A percentile compares a stretch with the other conserved stretches of the same genome.
Evolutionary conservation across 1,140 invertebrate genomes (phyloP).

Genomic region (Radopholus similis): DNA sequence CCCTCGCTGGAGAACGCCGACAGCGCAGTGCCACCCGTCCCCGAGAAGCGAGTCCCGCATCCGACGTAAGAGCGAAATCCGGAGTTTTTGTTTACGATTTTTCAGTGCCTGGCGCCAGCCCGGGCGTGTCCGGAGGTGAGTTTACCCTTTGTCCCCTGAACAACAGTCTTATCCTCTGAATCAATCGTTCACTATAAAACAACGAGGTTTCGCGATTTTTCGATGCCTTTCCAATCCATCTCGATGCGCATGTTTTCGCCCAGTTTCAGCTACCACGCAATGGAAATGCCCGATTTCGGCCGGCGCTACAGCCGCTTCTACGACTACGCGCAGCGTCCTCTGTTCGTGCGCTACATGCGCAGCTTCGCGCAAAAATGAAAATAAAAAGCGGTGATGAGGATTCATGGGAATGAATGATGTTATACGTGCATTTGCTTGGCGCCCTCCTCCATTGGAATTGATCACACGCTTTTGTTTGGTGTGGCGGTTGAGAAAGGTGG

Average conservation of each 20-base stretch:
- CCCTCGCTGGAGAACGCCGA: no score
- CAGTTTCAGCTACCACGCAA: slow-evolving; percentile 8
- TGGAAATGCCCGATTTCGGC: slow-evolving; percentile 5
- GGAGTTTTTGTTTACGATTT: neutral
- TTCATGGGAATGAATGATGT: neutral
- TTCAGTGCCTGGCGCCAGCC: neutral
- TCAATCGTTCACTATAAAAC: neutral
- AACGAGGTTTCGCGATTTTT: neutral
- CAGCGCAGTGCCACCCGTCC: neutral
- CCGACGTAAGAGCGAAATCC: neutral
- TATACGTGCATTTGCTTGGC: no score
- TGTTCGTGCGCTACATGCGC: slow-evolving; percentile 15
- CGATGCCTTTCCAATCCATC: neutral
- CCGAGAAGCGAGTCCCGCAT: neutral
- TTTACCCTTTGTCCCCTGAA: no score
- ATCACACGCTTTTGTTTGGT: no score
- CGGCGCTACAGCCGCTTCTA: slow-evolving; percentile 1
- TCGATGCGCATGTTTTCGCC: neutral
- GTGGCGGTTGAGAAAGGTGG: no score
- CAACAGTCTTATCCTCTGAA: no score
- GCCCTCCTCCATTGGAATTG: no score
- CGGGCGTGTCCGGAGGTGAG: neutral
- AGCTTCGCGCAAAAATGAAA: neutral
- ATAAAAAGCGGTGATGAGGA: neutral
- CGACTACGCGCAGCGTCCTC: slow-evolving; percentile 3